Evolutionary conservation across 2,113 vertebrate genomes (phyloP).

Genomic region (Hyaena hyaena): DNA sequence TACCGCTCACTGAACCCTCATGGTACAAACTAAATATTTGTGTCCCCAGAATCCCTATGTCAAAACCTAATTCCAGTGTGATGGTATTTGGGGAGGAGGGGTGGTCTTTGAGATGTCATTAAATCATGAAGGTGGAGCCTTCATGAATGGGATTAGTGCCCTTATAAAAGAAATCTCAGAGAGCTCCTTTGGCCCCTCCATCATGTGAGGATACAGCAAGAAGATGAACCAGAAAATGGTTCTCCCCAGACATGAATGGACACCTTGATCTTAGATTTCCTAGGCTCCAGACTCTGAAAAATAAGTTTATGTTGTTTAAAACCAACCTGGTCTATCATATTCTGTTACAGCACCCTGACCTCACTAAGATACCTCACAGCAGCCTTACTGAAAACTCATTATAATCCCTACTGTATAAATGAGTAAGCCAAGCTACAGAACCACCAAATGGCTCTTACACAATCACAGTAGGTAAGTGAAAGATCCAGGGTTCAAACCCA

Average conservation of each 20-base stretch:
- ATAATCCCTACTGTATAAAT: neutral
- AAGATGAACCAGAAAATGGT: neutral
- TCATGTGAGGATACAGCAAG: neutral
- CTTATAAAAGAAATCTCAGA: neutral
- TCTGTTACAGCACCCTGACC: neutral
- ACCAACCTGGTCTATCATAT: neutral
- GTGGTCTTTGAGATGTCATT: neutral
- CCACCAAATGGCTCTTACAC: neutral
- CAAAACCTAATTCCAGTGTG: neutral
- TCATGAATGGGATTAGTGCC: neutral
- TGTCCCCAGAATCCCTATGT: neutral
- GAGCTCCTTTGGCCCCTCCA: neutral
- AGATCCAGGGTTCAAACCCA: neutral
- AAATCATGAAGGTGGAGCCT: neutral
- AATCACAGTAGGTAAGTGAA: neutral
- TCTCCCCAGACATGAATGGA: neutral
- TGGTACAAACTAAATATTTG: neutral
- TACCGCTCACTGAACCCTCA: neutral
- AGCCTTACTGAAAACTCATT: neutral
- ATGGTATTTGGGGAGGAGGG: neutral
- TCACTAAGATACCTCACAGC: neutral
- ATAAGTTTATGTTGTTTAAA: neutral
- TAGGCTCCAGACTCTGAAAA: neutral
- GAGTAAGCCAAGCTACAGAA: neutral
- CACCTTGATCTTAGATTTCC: neutral